Conservation (phyloP, 92 coral and sea anemone species). For the Epizoanthus fatuus region DNA sequence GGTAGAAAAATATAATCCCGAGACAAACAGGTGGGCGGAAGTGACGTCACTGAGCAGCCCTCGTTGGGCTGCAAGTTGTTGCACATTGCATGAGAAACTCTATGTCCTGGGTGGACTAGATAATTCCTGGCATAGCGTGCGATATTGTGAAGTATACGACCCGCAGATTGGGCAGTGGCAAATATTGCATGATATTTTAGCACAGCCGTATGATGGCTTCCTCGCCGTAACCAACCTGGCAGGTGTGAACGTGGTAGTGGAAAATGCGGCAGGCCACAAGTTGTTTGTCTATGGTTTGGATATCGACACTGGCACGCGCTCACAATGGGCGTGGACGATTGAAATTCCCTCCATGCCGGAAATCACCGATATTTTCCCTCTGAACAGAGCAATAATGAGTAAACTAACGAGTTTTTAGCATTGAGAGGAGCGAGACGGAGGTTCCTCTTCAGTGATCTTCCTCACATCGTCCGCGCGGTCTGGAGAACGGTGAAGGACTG, state of each 20-base stretch:
- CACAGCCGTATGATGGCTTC: conserved; percentile 28
- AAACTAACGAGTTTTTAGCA: background rate
- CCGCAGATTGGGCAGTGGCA: conserved; percentile 9
- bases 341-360: conserved; percentile 23
- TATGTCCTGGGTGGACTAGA: conserved; percentile 23
- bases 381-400: conserved; percentile 15
- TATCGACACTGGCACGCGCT: conserved; percentile 17
- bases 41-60: conserved; percentile 12
- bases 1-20: background rate
- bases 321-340: conserved; percentile 11
- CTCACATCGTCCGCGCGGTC: too few species aligned
- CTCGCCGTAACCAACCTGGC: conserved; percentile 12
- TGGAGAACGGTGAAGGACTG: too few species aligned
- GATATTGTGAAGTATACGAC: conserved; percentile 16
- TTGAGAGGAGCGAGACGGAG: background rate
- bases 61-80: conserved; percentile 28
- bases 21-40: conserved; percentile 22
- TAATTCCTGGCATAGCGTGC: conserved; percentile 9
- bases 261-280: conserved; percentile 5
- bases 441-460: too few species aligned
- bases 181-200: background rate
- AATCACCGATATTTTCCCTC: conserved; percentile 21
- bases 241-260: background rate
- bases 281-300: conserved; percentile 19
- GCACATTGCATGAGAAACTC: background rate